phyloP scores from a whole-genome alignment of 1,140 invertebrate species.

The Dendrolimus punctatus region DNA sequence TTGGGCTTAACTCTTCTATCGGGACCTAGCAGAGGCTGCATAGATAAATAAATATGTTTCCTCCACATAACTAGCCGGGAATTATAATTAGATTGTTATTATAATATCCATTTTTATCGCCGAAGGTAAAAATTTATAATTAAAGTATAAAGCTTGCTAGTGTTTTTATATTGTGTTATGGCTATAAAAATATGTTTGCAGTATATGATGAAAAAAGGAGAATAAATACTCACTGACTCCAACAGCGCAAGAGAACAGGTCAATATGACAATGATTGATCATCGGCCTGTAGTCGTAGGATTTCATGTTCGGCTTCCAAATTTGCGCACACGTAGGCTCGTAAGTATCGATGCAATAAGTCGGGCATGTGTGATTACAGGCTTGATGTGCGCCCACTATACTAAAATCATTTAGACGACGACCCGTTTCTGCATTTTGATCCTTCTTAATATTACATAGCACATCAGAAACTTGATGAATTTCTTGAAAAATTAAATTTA shows the following conservation, averaged over 20 bases:
- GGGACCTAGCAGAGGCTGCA: too few species aligned
- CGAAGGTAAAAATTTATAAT: too few species aligned
- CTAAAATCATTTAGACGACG: constrained; percentile 39
- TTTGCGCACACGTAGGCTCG: constrained; percentile 47
- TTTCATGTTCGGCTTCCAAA: constrained; percentile 32
- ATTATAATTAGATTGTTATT: too few species aligned
- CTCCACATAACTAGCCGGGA: too few species aligned
- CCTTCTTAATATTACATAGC: constrained; percentile 24
- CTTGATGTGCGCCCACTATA: constrained; percentile 40
- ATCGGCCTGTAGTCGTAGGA: constrained; percentile 30
- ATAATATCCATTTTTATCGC: too few species aligned
- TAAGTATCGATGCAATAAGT: constrained; percentile 49
- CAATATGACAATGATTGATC: constrained; percentile 60
- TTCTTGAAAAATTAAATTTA: constrained; percentile 17
- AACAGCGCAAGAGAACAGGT: constrained; percentile 45
- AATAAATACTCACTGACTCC: constrained; percentile 44
- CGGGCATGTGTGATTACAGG: constrained; percentile 55
- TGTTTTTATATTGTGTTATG: too few species aligned
- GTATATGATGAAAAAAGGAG: too few species aligned
- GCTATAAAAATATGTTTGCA: too few species aligned
- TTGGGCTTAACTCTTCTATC: too few species aligned
- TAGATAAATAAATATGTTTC: too few species aligned
- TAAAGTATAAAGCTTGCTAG: too few species aligned
- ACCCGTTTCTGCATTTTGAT: constrained; percentile 1
- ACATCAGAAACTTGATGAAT: constrained; percentile 26